Percentiles rank a stretch among this genome's conserved stretches.
Evolutionary conservation across 2,113 vertebrate species (phyloP).

Genomic region (Ivindomyrus marchei): DNA sequence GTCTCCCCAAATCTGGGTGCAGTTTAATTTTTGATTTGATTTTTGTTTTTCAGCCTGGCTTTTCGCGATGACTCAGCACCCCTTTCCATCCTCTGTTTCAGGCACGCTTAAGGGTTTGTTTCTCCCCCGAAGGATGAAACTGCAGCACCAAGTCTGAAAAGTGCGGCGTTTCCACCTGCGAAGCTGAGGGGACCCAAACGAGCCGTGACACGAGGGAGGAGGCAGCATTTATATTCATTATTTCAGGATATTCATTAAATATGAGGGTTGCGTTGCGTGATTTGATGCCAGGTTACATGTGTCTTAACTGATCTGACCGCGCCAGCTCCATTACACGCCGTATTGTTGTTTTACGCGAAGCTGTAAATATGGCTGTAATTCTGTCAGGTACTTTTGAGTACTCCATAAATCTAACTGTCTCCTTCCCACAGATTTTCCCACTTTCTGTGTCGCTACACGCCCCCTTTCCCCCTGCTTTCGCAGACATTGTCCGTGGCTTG

Average conservation of each 20-base stretch:
- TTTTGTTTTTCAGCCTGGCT: not conserved
- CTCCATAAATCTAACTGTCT: not conserved
- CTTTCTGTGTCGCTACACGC: not conserved
- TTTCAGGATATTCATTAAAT: not conserved
- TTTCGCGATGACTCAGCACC: not conserved
- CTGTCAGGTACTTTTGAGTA: slow-evolving; percentile 20
- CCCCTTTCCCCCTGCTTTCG: not conserved
- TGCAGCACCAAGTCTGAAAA: not conserved
- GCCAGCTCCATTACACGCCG: not conserved
- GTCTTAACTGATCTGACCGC: not conserved
- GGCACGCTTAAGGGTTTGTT: not conserved
- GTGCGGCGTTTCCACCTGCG: not conserved
- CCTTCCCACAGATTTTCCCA: not conserved
- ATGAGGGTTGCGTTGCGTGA: not conserved
- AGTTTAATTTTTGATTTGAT: not conserved
- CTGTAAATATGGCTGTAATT: slow-evolving; percentile 17
- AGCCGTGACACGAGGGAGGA: not conserved
- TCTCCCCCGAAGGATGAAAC: not conserved
- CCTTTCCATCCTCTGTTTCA: not conserved
- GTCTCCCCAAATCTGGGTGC: not conserved
- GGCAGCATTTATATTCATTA: too few relatives aligned
- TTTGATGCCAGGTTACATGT: not conserved
- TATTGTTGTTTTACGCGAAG: slow-evolving; percentile 15
- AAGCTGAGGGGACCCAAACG: not conserved
- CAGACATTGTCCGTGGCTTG: slow-evolving; percentile 26